Conservation (phyloP, 2,888 invertebrate genomes). For the Pandemis cinnamomeana region DNA sequence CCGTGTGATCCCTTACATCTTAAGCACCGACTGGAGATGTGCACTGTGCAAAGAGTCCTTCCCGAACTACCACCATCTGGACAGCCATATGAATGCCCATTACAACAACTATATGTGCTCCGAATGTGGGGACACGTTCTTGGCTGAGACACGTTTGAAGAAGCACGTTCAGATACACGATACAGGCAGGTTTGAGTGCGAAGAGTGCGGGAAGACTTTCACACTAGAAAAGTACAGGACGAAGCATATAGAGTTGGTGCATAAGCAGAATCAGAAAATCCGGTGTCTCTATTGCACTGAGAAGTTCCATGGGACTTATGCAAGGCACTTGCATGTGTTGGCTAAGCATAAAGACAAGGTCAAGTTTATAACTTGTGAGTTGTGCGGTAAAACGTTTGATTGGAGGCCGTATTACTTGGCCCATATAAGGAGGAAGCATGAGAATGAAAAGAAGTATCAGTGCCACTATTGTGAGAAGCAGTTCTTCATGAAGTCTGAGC, state of each 20-base stretch:
- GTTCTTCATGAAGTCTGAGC: constrained; percentile 49
- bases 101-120: constrained; percentile 68
- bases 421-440: constrained; percentile 69
- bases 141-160: constrained; percentile 54
- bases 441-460: constrained; percentile 57
- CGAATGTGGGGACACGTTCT: constrained; percentile 66
- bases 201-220: constrained; percentile 75
- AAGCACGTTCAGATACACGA: constrained; percentile 74
- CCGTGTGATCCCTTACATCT: constrained; percentile 59
- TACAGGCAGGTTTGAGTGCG: constrained; percentile 69
- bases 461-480: constrained; percentile 52
- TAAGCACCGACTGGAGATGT: constrained; percentile 54
- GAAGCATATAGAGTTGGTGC: constrained; percentile 60
- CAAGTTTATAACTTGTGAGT: constrained; percentile 59
- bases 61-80: constrained; percentile 56
- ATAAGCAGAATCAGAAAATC: constrained; percentile 49
- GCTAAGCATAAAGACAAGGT: constrained; percentile 58
- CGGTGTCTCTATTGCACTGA: constrained; percentile 63
- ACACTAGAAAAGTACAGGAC: constrained; percentile 58
- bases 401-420: constrained; percentile 70
- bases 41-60: constrained; percentile 58
- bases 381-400: constrained; percentile 70
- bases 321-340: constrained; percentile 57
- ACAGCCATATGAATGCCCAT: constrained; percentile 71
- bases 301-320: constrained; percentile 51